Conservation (phyloP, 2,797 vertebrate genomes). For the Hydrophis major region DNA sequence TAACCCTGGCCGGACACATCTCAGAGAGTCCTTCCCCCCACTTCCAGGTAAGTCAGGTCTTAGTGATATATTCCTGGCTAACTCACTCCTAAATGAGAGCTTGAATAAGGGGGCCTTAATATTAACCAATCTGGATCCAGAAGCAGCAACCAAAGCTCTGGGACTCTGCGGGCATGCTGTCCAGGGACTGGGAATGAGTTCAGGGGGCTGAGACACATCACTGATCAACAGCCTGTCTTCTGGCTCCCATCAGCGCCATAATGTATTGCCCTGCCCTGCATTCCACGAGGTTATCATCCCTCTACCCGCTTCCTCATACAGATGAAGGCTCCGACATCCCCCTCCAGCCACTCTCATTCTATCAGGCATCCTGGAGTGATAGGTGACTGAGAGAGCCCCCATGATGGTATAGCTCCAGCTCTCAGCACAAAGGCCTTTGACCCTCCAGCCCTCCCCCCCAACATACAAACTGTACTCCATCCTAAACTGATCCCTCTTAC, state of each 20-base stretch:
- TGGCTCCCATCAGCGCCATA: neutral
- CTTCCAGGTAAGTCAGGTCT: neutral
- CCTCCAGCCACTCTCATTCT: no score
- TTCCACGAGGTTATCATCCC: no score
- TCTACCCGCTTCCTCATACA: no score
- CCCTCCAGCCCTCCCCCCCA: no score
- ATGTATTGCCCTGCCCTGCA: no score
- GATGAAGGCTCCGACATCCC: no score
- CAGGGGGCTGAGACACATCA: neutral
- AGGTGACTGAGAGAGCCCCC: no score
- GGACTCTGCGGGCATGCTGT: neutral
- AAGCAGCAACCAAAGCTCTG: neutral
- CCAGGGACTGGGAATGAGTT: neutral
- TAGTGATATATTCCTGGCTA: neutral
- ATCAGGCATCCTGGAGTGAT: no score
- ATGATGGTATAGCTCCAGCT: neutral
- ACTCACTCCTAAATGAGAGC: neutral
- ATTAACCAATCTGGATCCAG: neutral
- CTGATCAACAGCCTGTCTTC: neutral
- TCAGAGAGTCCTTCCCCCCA: neutral
- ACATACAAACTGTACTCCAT: neutral
- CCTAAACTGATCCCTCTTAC: neutral
- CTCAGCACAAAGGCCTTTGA: neutral
- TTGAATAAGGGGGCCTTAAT: neutral
- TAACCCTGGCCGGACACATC: neutral